Conservation (phyloP, 1,140 invertebrate genomes). For the Diorhabda sublineata region DNA sequence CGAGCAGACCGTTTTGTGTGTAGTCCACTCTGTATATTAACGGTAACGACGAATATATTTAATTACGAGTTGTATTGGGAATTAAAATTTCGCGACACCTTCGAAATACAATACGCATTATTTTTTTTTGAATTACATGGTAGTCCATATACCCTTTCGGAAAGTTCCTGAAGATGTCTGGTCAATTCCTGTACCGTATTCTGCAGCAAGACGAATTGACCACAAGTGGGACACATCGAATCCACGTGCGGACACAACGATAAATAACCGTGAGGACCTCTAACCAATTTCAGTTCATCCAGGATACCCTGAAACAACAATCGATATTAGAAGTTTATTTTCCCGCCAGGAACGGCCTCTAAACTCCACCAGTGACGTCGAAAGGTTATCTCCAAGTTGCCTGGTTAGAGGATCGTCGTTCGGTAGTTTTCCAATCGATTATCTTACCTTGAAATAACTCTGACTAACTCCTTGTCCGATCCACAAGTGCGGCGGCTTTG, state of each 20-base stretch:
- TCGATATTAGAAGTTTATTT: neutral
- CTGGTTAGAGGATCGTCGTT: neutral
- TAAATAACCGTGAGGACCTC: conserved; percentile 79
- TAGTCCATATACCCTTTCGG: conserved; percentile 60
- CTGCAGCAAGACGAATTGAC: conserved; percentile 79
- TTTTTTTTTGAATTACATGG: conserved; percentile 39
- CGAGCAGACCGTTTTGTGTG: too few relatives aligned
- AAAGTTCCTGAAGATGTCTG: conserved; percentile 63
- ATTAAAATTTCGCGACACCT: too few relatives aligned
- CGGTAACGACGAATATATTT: too few relatives aligned
- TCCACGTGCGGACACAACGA: conserved; percentile 81
- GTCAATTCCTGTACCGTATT: conserved; percentile 65
- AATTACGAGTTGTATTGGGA: too few relatives aligned
- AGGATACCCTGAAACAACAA: conserved; percentile 67
- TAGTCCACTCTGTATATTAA: too few relatives aligned
- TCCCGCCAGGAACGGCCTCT: too few relatives aligned
- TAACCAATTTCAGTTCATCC: conserved; percentile 81
- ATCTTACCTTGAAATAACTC: conserved; percentile 77
- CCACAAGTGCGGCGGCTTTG: conserved; percentile 70
- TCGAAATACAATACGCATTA: conserved; percentile 13
- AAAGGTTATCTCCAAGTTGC: too few relatives aligned
- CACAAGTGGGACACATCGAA: conserved; percentile 84
- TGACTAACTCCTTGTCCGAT: conserved; percentile 83
- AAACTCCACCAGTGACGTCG: too few relatives aligned
- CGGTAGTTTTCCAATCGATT: neutral